Percentiles rank a stretch among this genome's conserved stretches.
These are phyloP conservation scores for Caenorhabditis sp. DNA, from an alignment of 2,888 invertebrate genomes.

Conservation along the genomic window DNA sequence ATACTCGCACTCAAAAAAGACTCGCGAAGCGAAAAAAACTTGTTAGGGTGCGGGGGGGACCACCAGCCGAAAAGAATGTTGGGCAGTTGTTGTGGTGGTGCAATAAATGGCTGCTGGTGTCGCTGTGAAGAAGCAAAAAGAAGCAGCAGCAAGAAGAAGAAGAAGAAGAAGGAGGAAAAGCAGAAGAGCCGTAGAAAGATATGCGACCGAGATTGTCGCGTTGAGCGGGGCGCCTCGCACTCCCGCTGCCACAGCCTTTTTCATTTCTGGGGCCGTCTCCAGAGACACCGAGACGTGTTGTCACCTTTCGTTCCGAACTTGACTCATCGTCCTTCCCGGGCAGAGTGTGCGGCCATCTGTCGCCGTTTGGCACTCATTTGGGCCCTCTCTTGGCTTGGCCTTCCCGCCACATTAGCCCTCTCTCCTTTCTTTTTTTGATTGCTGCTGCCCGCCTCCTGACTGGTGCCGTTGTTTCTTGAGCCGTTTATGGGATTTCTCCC, in stretches of 20 bases:
- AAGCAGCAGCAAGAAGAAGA: conserved; percentile 18
- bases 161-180: conserved; percentile 19
- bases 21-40: conserved; percentile 26
- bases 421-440: conserved; percentile 46
- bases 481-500: conserved; percentile 34
- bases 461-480: conserved; percentile 11
- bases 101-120: conserved; percentile 46
- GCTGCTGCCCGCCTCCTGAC: conserved; percentile 17
- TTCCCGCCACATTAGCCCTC: conserved; percentile 49
- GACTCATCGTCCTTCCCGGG: conserved; percentile 5
- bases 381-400: conserved; percentile 12
- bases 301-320: conserved; percentile 24
- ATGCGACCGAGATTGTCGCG: conserved; percentile 54
- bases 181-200: no score
- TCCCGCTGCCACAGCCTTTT: conserved; percentile 11
- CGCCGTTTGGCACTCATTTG: conserved; percentile 54
- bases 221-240: conserved; percentile 18
- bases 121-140: conserved; percentile 41
- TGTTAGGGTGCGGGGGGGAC: conserved; percentile 37
- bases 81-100: conserved; percentile 36
- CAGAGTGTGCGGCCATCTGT: conserved; percentile 37
- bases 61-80: conserved; percentile 40
- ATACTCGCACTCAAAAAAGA: conserved; percentile 31
- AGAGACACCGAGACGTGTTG: conserved; percentile 11
- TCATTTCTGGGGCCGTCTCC: conserved; percentile 37